Conservation (phyloP, 2,888 invertebrate genomes). For the Cephalotes varians region DNA sequence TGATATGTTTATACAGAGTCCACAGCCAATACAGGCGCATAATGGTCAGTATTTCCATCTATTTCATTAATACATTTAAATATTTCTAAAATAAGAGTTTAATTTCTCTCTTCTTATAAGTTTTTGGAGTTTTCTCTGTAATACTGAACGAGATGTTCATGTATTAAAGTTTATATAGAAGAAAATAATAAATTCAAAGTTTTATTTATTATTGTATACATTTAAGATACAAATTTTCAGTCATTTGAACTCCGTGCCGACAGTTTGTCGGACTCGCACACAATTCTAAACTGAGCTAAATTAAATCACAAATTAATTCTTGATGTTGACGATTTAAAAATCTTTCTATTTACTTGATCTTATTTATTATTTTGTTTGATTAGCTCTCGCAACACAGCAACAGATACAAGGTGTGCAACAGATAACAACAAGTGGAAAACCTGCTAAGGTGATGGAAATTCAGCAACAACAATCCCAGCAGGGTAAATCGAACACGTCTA, state of each 20-base stretch:
- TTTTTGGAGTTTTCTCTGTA: background rate
- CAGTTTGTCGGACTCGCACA: no score
- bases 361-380: conserved; percentile 37
- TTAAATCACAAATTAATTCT: no score
- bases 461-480: conserved; percentile 82
- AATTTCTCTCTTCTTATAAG: background rate
- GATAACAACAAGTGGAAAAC: conserved; percentile 83
- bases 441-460: conserved; percentile 85
- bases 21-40: conserved; percentile 89
- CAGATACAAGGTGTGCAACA: conserved; percentile 84
- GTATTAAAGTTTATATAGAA: background rate
- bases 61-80: background rate
- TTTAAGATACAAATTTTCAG: no score
- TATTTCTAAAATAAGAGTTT: background rate
- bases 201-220: conserved; percentile 31
- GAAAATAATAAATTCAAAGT: background rate
- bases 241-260: no score
- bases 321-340: background rate
- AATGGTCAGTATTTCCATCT: conserved; percentile 87
- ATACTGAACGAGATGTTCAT: background rate
- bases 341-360: no score
- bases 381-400: conserved; percentile 85
- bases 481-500: conserved; percentile 79
- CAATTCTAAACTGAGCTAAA: no score
- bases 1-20: conserved; percentile 95